Conservation (phyloP, 2,888 invertebrate genomes). For the Siphonodentalium dalli region DNA sequence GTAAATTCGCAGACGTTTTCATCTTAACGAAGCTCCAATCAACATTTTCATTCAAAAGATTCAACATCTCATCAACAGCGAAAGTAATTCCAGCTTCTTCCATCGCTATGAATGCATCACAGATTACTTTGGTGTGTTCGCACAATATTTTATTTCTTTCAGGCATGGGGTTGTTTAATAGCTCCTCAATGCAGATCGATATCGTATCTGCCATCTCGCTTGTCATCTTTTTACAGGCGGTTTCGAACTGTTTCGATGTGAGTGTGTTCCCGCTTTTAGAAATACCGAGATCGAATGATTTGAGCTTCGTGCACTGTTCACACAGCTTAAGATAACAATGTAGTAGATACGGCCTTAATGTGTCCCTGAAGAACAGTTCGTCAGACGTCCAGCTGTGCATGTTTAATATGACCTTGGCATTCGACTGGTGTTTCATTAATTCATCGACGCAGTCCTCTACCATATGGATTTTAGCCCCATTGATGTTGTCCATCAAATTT, state of each 20-base stretch:
- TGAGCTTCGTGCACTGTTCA: too few relatives aligned
- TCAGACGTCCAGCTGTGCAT: conserved; percentile 18
- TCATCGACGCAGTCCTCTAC: conserved; percentile 34
- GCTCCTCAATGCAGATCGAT: too few relatives aligned
- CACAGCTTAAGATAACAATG: conserved; percentile 36
- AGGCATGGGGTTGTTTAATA: too few relatives aligned
- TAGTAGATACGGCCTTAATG: conserved; percentile 39
- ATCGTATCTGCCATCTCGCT: too few relatives aligned
- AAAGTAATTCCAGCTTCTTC: conserved; percentile 31
- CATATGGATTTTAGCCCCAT: conserved; percentile 37
- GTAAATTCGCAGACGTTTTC: background rate
- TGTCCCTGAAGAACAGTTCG: conserved; percentile 32
- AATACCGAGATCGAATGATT: too few relatives aligned
- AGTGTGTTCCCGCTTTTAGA: too few relatives aligned
- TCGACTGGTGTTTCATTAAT: conserved; percentile 40
- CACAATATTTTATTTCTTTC: too few relatives aligned
- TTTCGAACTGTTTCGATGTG: conserved; percentile 32
- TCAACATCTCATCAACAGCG: conserved; percentile 34
- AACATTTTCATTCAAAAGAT: conserved; percentile 18
- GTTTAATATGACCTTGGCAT: conserved; percentile 31
- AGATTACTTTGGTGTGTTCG: conserved; percentile 32
- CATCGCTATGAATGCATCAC: conserved; percentile 32
- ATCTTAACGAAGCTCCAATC: too few relatives aligned
- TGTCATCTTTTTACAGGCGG: too few relatives aligned
- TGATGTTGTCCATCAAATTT: conserved; percentile 42